These are phyloP conservation scores for Monodelphis domestica DNA, from an alignment of 2,797 vertebrate species.

Conservation along the genomic window DNA sequence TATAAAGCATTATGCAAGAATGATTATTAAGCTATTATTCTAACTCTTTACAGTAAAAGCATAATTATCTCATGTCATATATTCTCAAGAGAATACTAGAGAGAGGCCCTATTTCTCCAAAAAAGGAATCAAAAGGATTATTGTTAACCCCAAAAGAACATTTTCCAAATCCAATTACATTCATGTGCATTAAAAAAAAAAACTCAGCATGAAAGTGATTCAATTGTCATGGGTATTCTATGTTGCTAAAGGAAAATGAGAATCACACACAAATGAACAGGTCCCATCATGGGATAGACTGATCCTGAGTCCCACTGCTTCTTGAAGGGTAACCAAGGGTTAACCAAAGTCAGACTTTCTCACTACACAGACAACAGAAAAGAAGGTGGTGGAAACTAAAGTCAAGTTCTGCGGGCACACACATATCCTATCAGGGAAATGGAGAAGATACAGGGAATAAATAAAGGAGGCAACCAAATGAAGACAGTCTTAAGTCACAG, in stretches of 20 bases:
- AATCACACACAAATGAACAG: not conserved
- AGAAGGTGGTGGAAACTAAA: not conserved
- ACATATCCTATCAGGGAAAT: not conserved
- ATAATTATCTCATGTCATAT: not conserved
- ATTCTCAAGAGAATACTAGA: not conserved
- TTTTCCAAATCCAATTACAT: not conserved
- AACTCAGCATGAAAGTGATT: not conserved
- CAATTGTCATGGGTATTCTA: not conserved
- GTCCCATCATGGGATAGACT: not conserved
- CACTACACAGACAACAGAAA: not conserved
- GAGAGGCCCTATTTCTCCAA: not conserved
- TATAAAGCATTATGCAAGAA: not conserved
- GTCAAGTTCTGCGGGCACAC: not conserved
- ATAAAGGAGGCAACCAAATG: not conserved
- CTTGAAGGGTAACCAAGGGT: not conserved
- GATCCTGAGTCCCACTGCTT: not conserved
- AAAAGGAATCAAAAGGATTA: not conserved
- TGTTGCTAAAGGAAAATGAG: not conserved
- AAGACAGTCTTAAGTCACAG: not conserved
- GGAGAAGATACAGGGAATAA: not conserved
- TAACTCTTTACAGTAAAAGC: not conserved
- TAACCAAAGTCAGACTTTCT: not conserved
- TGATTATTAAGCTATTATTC: not conserved
- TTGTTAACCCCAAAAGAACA: not conserved
- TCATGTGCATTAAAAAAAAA: not conserved